Evolutionary conservation across 2,888 invertebrate genomes (phyloP), one percentile per base, ranked within the genome.

Genomic region (Orthosia cruda): DNA sequence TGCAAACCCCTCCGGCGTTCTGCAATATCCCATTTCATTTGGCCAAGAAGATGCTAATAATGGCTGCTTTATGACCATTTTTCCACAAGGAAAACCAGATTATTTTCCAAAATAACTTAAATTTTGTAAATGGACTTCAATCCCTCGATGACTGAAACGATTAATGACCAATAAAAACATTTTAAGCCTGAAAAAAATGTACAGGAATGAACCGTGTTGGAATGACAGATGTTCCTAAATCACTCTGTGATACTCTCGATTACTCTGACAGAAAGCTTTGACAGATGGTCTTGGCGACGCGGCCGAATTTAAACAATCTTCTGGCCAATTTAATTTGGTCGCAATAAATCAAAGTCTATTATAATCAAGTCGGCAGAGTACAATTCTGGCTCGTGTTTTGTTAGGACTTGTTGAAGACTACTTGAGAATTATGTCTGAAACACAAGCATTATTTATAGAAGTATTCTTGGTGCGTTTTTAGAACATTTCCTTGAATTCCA

Each of bases 141-240:
- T n/a, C 4, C 18, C 20, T 4, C 15, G 59, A 23, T 61, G 59
- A 55, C 59, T 71, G 26, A 61, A 61, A 54, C 63, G 59, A 64
- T 77, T 71, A 71, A 77, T 71, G n/a, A 64, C 13, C 40, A 64
- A 77, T 59, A 57, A 71, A 55, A 32, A 15, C 40, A 57, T 63
- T 64, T 73, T 55, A 54, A 49, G 20, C 52, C 20, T 2, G 3
- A 73, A 66, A 67, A 79, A 73, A 57, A 20, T 4, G 7, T 62
- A 54, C 50, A 49, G 26, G 50, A 61, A 66, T 66, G 70, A 71
- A 59, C 58, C 59, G 20, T 69, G 65, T 55, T 50, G 62, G 32
- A 57, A 62, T 76, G 79, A 75, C 76, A 73, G 77, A 79, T 85
- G 74, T 79, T 72, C 66, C 57, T 75, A 79, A 85, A 81, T 84